A percentile compares a stretch with the other conserved stretches of the same genome.
Evolutionary conservation across 2,888 invertebrate genomes (phyloP).

Genomic region (Mellilla xanthometata): DNA sequence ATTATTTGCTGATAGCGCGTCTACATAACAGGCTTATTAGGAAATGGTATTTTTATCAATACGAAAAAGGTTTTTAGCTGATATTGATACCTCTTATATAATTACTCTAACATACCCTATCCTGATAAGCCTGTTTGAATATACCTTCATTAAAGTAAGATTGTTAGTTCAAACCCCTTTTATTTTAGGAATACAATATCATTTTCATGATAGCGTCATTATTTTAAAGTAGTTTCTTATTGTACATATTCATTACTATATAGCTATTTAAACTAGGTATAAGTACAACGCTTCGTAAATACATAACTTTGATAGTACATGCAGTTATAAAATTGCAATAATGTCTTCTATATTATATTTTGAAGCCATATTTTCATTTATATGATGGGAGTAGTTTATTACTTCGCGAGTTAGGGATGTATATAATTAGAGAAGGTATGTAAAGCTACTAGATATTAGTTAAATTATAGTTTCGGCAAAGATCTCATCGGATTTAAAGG

Average conservation of each 20-base stretch:
- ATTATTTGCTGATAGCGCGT: constrained; percentile 1
- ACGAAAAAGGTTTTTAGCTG: no score
- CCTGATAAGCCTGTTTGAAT: no score
- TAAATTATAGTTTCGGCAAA: constrained; percentile 8
- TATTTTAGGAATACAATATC: constrained; percentile 24
- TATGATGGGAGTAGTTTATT: constrained; percentile 4
- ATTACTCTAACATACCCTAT: no score
- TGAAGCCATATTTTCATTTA: constrained; percentile 1
- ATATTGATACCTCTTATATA: no score
- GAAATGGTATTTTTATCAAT: no score
- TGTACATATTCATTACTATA: constrained; percentile 54
- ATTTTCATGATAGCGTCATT: constrained; percentile 44
- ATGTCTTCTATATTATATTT: no score
- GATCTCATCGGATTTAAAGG: constrained; percentile 12
- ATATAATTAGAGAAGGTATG: constrained; percentile 3
- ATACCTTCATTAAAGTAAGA: neutral
- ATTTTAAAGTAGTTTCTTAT: constrained; percentile 43
- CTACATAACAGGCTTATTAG: no score
- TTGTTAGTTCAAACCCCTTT: constrained; percentile 4
- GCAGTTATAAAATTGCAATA: constrained; percentile 3
- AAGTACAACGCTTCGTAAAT: constrained; percentile 37
- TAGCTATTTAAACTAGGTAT: constrained; percentile 44
- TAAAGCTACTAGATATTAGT: constrained; percentile 2
- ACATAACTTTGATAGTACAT: neutral
- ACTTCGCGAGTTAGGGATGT: constrained; percentile 2